A percentile compares a stretch with the other conserved stretches of the same genome.
phyloP scores from a whole-genome alignment of 2,888 invertebrate species.

The Brachypterus glaber region DNA sequence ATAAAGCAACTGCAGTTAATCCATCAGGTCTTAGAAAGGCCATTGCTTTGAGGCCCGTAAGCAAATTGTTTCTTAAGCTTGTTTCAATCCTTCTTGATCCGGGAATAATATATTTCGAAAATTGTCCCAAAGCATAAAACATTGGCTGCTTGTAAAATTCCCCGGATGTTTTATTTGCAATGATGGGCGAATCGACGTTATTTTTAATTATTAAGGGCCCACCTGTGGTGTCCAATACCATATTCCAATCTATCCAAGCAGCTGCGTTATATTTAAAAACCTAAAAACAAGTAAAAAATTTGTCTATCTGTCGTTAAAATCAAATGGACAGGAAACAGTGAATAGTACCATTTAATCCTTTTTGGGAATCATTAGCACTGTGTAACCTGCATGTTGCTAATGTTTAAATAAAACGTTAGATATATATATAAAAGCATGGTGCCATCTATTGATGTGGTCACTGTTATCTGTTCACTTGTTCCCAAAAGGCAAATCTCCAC shows the following conservation, averaged over 20 bases:
- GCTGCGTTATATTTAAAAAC: slow-evolving; percentile 21
- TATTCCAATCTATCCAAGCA: slow-evolving; percentile 88
- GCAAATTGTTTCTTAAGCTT: too few species aligned
- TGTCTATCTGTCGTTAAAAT: too few species aligned
- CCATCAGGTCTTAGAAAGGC: slow-evolving; percentile 45
- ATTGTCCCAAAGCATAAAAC: slow-evolving; percentile 74
- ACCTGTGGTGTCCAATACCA: slow-evolving; percentile 59
- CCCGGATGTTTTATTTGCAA: slow-evolving; percentile 47
- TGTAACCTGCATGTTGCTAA: too few species aligned
- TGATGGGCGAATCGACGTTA: slow-evolving; percentile 68
- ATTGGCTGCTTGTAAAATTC: slow-evolving; percentile 82
- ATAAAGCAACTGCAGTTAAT: slow-evolving; percentile 41
- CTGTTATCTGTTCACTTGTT: too few species aligned
- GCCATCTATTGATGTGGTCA: too few species aligned
- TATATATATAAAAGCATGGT: too few species aligned
- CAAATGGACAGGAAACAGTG: too few species aligned
- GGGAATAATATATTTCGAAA: slow-evolving; percentile 51
- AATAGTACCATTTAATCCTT: too few species aligned
- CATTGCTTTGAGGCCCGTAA: slow-evolving; percentile 28
- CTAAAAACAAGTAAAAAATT: slow-evolving; percentile 12
- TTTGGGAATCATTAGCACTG: too few species aligned
- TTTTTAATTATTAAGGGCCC: slow-evolving; percentile 72
- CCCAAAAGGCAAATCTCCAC: too few species aligned
- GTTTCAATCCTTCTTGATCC: slow-evolving; percentile 42
- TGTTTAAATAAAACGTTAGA: too few species aligned